These are phyloP conservation scores for Margarornis squamiger DNA, from an alignment of 2,797 vertebrate species.

Conservation along the genomic window DNA sequence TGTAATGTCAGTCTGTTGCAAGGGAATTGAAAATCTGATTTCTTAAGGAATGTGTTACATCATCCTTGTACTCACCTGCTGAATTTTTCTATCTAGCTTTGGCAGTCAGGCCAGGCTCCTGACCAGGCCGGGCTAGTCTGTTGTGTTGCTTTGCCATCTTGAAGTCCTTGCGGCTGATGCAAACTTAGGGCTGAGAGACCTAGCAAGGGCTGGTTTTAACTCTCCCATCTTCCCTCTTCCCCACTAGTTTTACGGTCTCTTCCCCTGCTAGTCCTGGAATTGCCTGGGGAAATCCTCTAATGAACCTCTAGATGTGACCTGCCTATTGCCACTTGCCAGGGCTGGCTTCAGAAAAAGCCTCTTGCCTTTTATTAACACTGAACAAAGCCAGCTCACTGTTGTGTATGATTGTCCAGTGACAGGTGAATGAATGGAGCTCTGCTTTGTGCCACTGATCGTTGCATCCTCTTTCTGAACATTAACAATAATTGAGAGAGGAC, in stretches of 20 bases:
- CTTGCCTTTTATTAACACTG: neutral
- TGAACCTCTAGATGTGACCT: neutral
- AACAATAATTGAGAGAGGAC: neutral
- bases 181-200: neutral
- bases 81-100: neutral
- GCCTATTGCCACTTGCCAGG: neutral
- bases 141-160: rapidly evolving
- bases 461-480: rapidly evolving
- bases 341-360: neutral
- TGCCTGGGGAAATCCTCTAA: neutral
- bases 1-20: neutral
- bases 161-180: neutral
- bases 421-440: neutral
- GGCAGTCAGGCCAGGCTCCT: neutral
- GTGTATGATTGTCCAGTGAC: neutral
- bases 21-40: neutral
- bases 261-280: neutral
- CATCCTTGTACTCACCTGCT: neutral
- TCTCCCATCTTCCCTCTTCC: neutral
- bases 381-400: neutral
- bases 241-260: neutral
- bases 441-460: neutral
- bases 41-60: neutral
- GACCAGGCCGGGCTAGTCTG: neutral
- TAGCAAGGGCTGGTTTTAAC: neutral